phyloP scores from a whole-genome alignment of 2,113 vertebrate genomes.

The Triplophysa dalaica region DNA sequence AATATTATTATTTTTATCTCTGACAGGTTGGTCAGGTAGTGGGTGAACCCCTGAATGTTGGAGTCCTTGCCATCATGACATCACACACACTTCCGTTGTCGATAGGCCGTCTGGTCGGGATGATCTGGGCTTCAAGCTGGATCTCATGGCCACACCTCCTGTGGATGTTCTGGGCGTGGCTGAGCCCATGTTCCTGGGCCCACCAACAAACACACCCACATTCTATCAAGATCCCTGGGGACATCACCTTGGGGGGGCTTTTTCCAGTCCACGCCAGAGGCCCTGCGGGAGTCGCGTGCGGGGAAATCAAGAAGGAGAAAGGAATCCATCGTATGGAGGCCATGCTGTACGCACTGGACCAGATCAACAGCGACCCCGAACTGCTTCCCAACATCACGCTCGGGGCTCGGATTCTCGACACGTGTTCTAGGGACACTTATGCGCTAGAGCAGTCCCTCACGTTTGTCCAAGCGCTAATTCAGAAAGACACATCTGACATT shows the following conservation, averaged over 20 bases:
- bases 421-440: constrained; percentile 88
- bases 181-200: constrained; percentile 47
- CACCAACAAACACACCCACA: constrained; percentile 75
- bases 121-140: constrained; percentile 26
- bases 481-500: constrained; percentile 77
- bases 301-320: constrained; percentile 87
- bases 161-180: constrained; percentile 60
- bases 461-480: constrained; percentile 87
- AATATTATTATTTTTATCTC: constrained; percentile 7
- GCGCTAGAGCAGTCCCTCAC: constrained; percentile 89
- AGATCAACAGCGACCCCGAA: constrained; percentile 81
- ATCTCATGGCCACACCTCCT: constrained; percentile 58
- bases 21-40: constrained; percentile 59
- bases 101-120: constrained; percentile 18
- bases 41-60: constrained; percentile 59
- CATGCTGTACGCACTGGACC: constrained; percentile 90
- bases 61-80: constrained; percentile 60
- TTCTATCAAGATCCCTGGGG: constrained; percentile 84
- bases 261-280: constrained; percentile 87
- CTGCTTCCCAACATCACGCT: constrained; percentile 87
- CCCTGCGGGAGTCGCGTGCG: constrained; percentile 80
- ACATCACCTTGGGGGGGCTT: constrained; percentile 87
- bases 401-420: constrained; percentile 86
- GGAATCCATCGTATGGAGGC: constrained; percentile 90
- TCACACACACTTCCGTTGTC: constrained; percentile 40